These are phyloP conservation scores for Eurytoma californica DNA, from an alignment of 2,888 invertebrate genomes.

Conservation along the genomic window DNA sequence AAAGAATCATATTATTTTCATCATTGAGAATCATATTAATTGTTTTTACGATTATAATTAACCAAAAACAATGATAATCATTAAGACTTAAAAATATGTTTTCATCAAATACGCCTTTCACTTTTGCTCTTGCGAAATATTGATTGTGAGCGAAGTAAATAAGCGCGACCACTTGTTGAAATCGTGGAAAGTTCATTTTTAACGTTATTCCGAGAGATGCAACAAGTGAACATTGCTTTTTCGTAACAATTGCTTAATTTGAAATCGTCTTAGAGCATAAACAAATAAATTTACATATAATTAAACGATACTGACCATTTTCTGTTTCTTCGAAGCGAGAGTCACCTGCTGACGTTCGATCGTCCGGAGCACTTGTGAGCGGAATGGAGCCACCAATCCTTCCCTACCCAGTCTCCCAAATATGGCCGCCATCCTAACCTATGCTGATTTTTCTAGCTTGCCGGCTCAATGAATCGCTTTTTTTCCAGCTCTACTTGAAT, in stretches of 20 bases:
- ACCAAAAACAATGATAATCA: neutral
- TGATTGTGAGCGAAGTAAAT: constrained; percentile 30
- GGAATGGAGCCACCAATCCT: constrained; percentile 55
- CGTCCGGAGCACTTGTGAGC: constrained; percentile 59
- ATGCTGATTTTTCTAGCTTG: constrained; percentile 19
- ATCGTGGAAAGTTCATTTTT: neutral
- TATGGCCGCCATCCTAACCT: constrained; percentile 61
- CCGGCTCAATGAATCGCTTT: neutral
- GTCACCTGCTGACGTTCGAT: constrained; percentile 60
- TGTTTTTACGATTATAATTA: neutral
- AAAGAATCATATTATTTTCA: too few species aligned
- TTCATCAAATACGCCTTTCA: constrained; percentile 51
- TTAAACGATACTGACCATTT: constrained; percentile 61
- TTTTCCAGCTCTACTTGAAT: neutral
- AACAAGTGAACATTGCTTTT: neutral
- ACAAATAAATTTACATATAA: too few species aligned
- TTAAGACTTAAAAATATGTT: constrained; percentile 18
- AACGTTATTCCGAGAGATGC: neutral
- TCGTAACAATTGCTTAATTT: neutral
- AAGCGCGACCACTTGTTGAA: constrained; percentile 55
- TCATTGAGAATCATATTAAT: too few species aligned
- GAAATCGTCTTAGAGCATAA: neutral
- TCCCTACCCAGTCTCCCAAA: constrained; percentile 50
- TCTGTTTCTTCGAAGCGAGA: constrained; percentile 60
- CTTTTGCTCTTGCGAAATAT: constrained; percentile 51